These are phyloP conservation scores for Myzus persicae DNA, from an alignment of 1,140 invertebrate genomes.

Conservation along the genomic window DNA sequence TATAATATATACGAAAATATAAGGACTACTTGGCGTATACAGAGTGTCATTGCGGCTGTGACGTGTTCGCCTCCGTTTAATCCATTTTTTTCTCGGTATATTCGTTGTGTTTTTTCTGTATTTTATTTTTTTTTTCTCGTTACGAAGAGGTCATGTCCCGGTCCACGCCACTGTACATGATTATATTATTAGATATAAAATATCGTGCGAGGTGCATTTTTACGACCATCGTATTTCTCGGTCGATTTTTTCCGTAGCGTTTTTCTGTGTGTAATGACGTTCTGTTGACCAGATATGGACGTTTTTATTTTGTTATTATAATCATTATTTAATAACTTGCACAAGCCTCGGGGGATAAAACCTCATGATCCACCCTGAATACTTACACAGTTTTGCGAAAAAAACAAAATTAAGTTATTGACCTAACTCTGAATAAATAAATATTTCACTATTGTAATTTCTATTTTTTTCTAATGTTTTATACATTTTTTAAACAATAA, in stretches of 20 bases:
- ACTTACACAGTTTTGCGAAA: too few relatives aligned
- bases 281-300: neutral
- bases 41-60: neutral
- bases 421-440: neutral
- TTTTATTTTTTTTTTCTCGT: neutral
- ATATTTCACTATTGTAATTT: neutral
- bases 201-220: neutral
- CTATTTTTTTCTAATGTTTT: neutral
- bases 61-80: neutral
- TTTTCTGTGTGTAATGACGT: neutral
- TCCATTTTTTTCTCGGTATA: neutral
- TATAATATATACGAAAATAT: conserved; percentile 16
- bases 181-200: neutral
- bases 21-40: conserved; percentile 1
- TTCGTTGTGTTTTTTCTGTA: neutral
- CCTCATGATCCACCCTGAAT: neutral
- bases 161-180: neutral
- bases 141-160: neutral
- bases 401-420: too few relatives aligned
- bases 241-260: neutral
- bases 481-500: neutral
- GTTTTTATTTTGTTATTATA: neutral
- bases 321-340: neutral
- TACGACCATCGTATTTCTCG: neutral
- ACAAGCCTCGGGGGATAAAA: neutral